phyloP scores from a whole-genome alignment of 2,113 vertebrate genomes.

The Megaceryle torquata region DNA sequence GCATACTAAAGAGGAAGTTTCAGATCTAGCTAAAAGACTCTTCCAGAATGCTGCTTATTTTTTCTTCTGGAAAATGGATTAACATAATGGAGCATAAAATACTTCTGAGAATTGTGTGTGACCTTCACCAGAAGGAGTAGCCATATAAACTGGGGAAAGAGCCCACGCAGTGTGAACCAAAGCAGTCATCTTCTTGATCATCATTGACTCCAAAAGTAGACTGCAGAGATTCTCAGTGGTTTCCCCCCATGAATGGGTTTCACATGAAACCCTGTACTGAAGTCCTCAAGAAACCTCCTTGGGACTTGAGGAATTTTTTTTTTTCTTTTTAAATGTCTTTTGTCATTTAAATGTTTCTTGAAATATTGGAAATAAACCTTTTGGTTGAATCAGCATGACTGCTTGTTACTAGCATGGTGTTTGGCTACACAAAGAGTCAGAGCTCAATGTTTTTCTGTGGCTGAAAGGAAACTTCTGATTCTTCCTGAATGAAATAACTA shows the following conservation, averaged over 20 bases:
- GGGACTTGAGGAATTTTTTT: background rate
- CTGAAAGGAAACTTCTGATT: slow-evolving; percentile 57
- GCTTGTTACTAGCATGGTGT: background rate
- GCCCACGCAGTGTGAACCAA: fast-evolving
- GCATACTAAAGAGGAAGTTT: background rate
- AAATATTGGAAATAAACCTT: background rate
- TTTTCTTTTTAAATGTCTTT: background rate
- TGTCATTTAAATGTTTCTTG: background rate
- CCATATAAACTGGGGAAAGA: background rate
- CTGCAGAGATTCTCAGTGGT: background rate
- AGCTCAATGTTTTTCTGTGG: slow-evolving; percentile 26
- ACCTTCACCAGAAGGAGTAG: background rate
- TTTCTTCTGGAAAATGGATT: background rate
- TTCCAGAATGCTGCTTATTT: background rate
- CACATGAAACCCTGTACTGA: background rate
- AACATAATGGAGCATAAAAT: background rate
- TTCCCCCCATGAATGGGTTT: background rate
- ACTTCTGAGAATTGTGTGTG: background rate
- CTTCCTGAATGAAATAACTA: slow-evolving; percentile 55
- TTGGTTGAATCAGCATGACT: background rate
- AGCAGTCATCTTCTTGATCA: background rate
- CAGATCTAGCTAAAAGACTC: background rate
- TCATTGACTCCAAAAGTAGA: background rate
- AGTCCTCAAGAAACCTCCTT: background rate
- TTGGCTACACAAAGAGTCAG: background rate